Evolutionary conservation across 2,113 vertebrate species (phyloP), one percentile per base, ranked within the genome.

Genomic region (Chaetodon auriga): DNA sequence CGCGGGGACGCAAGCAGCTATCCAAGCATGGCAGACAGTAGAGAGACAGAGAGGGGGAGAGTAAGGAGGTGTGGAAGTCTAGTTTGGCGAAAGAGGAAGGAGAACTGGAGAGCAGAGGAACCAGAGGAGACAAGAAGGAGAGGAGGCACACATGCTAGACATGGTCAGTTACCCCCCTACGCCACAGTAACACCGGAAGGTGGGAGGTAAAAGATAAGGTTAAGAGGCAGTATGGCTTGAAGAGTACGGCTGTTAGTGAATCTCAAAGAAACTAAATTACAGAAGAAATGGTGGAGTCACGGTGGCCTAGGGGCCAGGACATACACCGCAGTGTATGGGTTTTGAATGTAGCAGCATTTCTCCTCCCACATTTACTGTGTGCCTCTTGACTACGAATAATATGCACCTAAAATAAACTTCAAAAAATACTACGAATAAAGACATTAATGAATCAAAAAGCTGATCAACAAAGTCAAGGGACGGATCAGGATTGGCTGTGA

Each of bases 11-110:
- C 46, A 54, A 78, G 86, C 46, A 87, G 82, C 81, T 83, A 82
- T 80, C 87, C 85, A 81, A 80, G 85, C 91, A 87, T 91, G 82
- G 75, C 80, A 58, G 87, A 60, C 78, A 71, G 80, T 23, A 65
- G 62, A 46, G 73, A 55, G 43, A 25, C 55, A 35, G 58, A 60
- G 45, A 58, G 48, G 10, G 16, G 41, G 45, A 46, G 35, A 11
- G 23, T 1, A 58, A 14, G 14, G 49, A 66, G 62, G 62, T 60
- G 38, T 70, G 65, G 35, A 49, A 48, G 36, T 48, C 18, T 53
- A 76, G 57, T 68, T 80, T 51, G 19, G 55, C 81, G 14, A 38
- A 14, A 80, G 41, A 78, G 49, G 51, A 64, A 36, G 72, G 57
- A 75, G n/a, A 25, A 45, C 35, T 23, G 70, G 19, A 66, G 71